Base-by-base conservation (phyloP, 2,888 invertebrate genomes). In the Agrotis puta region DNA sequence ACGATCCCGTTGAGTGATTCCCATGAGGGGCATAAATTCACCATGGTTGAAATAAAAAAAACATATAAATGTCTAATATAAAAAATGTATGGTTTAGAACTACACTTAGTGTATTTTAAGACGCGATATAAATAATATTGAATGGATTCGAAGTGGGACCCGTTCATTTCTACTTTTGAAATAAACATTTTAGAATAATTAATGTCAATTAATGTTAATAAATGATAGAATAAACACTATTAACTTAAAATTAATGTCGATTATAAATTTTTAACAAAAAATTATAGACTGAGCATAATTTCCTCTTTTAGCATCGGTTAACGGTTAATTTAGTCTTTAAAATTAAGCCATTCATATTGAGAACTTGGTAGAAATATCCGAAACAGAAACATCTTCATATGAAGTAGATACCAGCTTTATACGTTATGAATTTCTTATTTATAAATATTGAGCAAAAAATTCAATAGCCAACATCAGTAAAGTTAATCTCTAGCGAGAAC, bases 21-120 rank as follows among this genome's bases (percentile, higher is more conserved):
- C 86, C 88, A 83, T 81, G 83, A 88, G 89, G 81, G 84, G 85
- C 85, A 88, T 87, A 88, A 88, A 89, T 89, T 86, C 88, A 85
- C 73, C 82, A 86, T 86, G 71, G 79, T 66, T 59, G 69, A 81
- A 81, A 85, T 85, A 85, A 86, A 85, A n/a, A 85, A 84, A 81
- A 39, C 64, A 68, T 71, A 82, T 82, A 82, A 85, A 86, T 33
- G 79, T 81, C 77, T 51, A 50, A 18, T 76, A 79, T 39, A 80
- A 75, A 72, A 77, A 72, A 86, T 70, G 72, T 76, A 80, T 77
- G 73, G 79, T 82, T 84, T 59, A 74, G 67, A 83, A 72, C 74
- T 83, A 72, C 57, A 72, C 72, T 75, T 59, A 16, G 74, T 66
- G 57, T 72, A 43, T 83, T 85, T 85, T 72, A 85, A 65, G 66